Conservation (phyloP, 2,888 invertebrate genomes). For the Nycteola revayana region DNA sequence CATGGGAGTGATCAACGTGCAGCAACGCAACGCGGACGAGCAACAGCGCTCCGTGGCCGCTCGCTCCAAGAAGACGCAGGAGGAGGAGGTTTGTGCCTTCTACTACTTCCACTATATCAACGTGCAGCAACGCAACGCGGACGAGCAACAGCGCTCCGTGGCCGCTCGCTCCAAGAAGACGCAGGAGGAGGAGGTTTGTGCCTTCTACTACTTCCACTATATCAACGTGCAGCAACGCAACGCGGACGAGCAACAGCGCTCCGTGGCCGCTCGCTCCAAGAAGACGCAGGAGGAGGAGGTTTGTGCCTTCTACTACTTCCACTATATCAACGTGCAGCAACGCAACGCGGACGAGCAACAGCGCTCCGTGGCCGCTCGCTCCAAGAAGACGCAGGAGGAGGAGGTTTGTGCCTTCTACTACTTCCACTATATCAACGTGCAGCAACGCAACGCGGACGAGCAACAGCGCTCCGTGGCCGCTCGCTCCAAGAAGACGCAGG, state of each 20-base stretch:
- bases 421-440: constrained; percentile 84
- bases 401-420: too few relatives aligned
- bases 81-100: constrained; percentile 57
- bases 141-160: constrained; percentile 88
- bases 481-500: constrained; percentile 82
- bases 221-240: constrained; percentile 91
- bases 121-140: constrained; percentile 88
- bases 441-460: constrained; percentile 92
- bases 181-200: constrained; percentile 62
- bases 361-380: constrained; percentile 86
- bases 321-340: constrained; percentile 76
- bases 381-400: constrained; percentile 81
- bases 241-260: constrained; percentile 91
- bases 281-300: constrained; percentile 83
- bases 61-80: constrained; percentile 82
- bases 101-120: constrained; percentile 40
- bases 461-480: constrained; percentile 88
- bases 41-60: constrained; percentile 88
- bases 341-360: constrained; percentile 89
- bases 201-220: constrained; percentile 44
- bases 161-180: constrained; percentile 87
- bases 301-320: constrained; percentile 83
- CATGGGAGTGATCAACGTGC: constrained; percentile 89
- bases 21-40: constrained; percentile 92
- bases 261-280: constrained; percentile 84